phyloP scores from a whole-genome alignment of 1,140 invertebrate species.

The Chymomyza costata region DNA sequence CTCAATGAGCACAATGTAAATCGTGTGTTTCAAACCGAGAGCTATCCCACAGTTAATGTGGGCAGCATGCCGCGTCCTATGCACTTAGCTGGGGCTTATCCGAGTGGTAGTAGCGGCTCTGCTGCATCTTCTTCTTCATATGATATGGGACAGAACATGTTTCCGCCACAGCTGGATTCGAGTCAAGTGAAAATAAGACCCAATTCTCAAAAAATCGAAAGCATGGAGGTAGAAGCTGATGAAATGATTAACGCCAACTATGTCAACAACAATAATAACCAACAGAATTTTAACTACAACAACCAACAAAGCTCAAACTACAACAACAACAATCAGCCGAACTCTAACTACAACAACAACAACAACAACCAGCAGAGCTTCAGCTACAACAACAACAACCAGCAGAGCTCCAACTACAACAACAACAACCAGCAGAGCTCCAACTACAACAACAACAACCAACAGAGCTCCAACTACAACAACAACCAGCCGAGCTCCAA shows the following conservation, averaged over 20 bases:
- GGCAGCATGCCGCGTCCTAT: conserved; percentile 48
- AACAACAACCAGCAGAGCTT: conserved; percentile 28
- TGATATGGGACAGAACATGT: conserved; percentile 26
- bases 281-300: too few species aligned
- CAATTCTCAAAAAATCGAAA: conserved; percentile 71
- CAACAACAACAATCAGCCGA: too few species aligned
- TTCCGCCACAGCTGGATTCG: conserved; percentile 44
- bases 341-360: conserved; percentile 19
- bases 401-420: neutral
- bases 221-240: conserved; percentile 62
- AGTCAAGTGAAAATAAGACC: conserved; percentile 60
- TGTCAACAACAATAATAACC: conserved; percentile 29
- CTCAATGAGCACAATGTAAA: conserved; percentile 63
- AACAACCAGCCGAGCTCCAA: neutral
- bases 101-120: neutral
- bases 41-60: conserved; percentile 37
- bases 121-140: conserved; percentile 2
- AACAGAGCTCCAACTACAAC: too few species aligned
- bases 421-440: too few species aligned
- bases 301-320: neutral
- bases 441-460: too few species aligned
- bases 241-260: conserved; percentile 48
- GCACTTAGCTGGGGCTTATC: conserved; percentile 8
- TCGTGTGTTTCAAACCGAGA: conserved; percentile 51
- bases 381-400: too few species aligned